phyloP scores from a whole-genome alignment of 2,888 invertebrate species.

The Drosophila robusta region DNA sequence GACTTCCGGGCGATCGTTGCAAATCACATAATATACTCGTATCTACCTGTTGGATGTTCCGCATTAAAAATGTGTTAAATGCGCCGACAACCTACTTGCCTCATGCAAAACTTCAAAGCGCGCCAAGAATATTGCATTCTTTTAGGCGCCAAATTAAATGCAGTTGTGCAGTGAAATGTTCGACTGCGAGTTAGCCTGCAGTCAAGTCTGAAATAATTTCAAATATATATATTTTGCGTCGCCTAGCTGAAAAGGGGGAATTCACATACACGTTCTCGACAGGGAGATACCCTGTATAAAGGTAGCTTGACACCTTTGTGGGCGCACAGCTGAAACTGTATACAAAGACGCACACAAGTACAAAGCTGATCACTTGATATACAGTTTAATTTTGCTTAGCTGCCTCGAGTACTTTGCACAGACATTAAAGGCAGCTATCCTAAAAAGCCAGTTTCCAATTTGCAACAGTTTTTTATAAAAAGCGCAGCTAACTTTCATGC shows the following conservation, averaged over 20 bases:
- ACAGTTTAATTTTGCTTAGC: too few species aligned
- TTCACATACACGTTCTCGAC: background rate
- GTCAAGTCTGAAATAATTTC: background rate
- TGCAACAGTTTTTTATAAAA: too few species aligned
- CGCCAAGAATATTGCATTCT: constrained; percentile 38
- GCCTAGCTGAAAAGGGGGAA: too few species aligned
- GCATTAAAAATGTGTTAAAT: constrained; percentile 43
- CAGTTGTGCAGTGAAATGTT: too few species aligned
- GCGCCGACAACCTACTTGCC: constrained; percentile 10
- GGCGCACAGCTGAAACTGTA: too few species aligned
- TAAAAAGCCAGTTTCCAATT: too few species aligned
- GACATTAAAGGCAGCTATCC: too few species aligned
- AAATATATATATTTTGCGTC: background rate
- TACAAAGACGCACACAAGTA: too few species aligned
- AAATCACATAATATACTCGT: constrained; percentile 37
- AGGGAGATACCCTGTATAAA: background rate
- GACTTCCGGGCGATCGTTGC: constrained; percentile 51
- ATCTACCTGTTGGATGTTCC: constrained; percentile 40
- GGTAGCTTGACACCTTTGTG: too few species aligned
- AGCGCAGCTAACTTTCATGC: too few species aligned
- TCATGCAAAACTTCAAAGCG: background rate
- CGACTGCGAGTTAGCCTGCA: background rate
- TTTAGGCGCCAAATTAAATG: constrained; percentile 33
- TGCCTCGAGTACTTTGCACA: too few species aligned
- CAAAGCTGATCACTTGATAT: too few species aligned